Evolutionary conservation across 2,797 vertebrate genomes (phyloP), one percentile per base, ranked within the genome.

Genomic region (Gymnoscopelus braueri): DNA sequence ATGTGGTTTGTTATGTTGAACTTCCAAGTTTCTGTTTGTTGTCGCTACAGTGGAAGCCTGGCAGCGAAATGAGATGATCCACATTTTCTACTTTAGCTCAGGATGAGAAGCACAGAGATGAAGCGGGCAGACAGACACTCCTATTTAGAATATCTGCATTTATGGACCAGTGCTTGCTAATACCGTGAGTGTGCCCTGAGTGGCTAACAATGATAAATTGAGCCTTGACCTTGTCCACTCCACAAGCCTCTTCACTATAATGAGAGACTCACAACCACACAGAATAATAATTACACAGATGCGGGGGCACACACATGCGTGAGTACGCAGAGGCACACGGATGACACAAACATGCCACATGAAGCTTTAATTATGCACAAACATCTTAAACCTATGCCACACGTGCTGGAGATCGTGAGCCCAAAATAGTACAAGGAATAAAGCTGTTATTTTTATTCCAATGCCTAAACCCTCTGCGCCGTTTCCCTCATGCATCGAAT

Each of bases 161-260:
- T 70, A n/a, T 1, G 12, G 70, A 56, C 10, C 52, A 44, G 57
- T 14, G 51, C 9, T 59, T 29, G 65, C 77, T 71, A 63, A 70
- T 58, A 49, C 70, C 19, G 19, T 19, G 19, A 4, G 59, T 52
- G 26, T 9, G 63, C 66, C 80, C 78, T 60, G 53, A 80, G 77
- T 54, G 71, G 81, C 82, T 81, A 84, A 84, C 53, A 51, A 80
- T 88, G 83, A 90, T 90, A 75, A 86, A 92, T 73, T 76, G 74
- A 86, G 85, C 73, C 75, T 73, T 84, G 88, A 93, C 88, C 89
- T 91, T 89, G 88, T 84, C 85, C 76, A 82, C 81, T 78, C 66
- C 69, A 79, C 71, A 59, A 79, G 76, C 70, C 68, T 82, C 80
- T 80, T 56, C 50, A 75, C 69, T 86, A 75, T 89, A 90, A 90